Evolutionary conservation across 2,888 invertebrate species (phyloP).

Genomic region (Strigamia crassipes): DNA sequence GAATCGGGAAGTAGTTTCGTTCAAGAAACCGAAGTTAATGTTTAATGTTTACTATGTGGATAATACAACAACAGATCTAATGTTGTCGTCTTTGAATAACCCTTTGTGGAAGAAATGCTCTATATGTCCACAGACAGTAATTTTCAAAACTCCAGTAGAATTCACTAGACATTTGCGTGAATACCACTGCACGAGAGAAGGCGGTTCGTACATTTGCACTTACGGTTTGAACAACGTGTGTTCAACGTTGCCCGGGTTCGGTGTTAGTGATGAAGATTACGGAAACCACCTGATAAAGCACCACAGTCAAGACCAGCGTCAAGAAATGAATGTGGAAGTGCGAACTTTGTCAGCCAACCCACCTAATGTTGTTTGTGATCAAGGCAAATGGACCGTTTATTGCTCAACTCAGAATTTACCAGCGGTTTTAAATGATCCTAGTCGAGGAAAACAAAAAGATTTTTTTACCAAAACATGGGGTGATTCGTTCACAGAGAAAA

Average conservation of each 20-base stretch:
- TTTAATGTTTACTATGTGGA: neutral
- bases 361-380: conserved; percentile 44
- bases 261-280: conserved; percentile 85
- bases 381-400: conserved; percentile 76
- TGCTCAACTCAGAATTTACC: conserved; percentile 92
- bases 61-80: neutral
- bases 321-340: neutral
- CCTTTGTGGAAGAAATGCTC: conserved; percentile 49
- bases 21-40: too few species aligned
- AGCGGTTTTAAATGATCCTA: conserved; percentile 93
- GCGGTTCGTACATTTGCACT: conserved; percentile 82
- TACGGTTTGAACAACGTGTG: conserved; percentile 88
- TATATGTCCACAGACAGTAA: conserved; percentile 37
- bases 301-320: conserved; percentile 55
- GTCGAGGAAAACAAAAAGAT: conserved; percentile 76
- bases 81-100: neutral
- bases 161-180: conserved; percentile 75
- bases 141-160: conserved; percentile 53
- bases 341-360: neutral
- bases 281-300: conserved; percentile 79
- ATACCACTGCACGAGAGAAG: conserved; percentile 80
- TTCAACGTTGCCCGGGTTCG: conserved; percentile 83
- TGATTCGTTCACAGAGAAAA: conserved; percentile 83
- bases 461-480: conserved; percentile 99
- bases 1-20: neutral